phyloP scores from a whole-genome alignment of 2,113 vertebrate genomes.

The Candoia aspera region DNA sequence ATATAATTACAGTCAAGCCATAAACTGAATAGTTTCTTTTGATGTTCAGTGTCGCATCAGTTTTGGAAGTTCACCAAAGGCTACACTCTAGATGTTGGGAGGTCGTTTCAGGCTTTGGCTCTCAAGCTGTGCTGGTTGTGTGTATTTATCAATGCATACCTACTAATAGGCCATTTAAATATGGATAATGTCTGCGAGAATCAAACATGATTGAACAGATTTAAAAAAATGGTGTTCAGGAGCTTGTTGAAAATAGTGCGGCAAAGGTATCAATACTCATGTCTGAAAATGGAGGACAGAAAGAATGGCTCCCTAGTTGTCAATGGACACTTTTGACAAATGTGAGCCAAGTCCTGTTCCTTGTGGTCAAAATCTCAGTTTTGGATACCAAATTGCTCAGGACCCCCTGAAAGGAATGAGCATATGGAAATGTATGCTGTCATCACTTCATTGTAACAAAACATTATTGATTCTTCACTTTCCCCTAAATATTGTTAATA shows the following conservation, averaged over 20 bases:
- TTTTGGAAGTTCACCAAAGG: background rate
- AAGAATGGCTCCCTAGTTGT: background rate
- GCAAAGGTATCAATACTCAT: background rate
- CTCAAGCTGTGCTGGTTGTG: background rate
- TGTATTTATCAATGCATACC: background rate
- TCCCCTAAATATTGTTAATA: conserved; percentile 44
- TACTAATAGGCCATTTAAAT: background rate
- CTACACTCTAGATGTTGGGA: background rate
- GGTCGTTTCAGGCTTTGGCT: background rate
- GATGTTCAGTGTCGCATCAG: background rate
- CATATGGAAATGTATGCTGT: background rate
- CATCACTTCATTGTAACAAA: background rate
- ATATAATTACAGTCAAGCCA: background rate
- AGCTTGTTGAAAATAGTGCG: background rate
- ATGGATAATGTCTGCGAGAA: background rate
- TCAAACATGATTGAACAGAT: no score
- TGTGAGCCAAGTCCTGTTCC: background rate
- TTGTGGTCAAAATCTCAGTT: background rate
- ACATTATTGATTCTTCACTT: conserved; percentile 43
- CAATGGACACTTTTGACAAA: background rate
- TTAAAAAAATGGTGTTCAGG: background rate
- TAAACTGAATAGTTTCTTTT: background rate
- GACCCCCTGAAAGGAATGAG: background rate
- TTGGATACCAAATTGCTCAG: background rate
- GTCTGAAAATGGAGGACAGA: background rate